phyloP scores from a whole-genome alignment of 92 coral and sea anemone genomes.

The Porites cylindrica region DNA sequence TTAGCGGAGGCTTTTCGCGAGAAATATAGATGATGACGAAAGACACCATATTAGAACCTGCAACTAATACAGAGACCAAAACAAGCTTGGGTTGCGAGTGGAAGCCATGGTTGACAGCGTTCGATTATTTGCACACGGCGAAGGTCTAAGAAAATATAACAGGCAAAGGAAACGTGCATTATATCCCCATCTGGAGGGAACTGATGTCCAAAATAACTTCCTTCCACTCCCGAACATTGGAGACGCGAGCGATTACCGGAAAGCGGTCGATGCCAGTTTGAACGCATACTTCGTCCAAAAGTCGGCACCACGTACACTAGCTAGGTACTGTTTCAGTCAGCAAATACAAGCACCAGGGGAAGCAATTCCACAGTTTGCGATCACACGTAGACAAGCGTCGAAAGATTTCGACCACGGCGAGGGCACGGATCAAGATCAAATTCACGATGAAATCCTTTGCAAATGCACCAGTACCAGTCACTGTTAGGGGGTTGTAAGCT shows the following conservation, averaged over 20 bases:
- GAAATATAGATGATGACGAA: not conserved
- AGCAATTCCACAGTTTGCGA: constrained; percentile 51
- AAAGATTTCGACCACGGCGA: constrained; percentile 48
- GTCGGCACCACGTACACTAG: constrained; percentile 10
- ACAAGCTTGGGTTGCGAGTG: not conserved
- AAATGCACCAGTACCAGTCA: constrained; percentile 51
- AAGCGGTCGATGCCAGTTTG: constrained; percentile 2
- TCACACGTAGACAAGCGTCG: constrained; percentile 39
- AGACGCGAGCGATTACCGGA: constrained; percentile 34
- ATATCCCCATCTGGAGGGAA: constrained; percentile 44
- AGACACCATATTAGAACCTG: constrained; percentile 3
- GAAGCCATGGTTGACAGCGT: not conserved
- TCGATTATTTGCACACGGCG: constrained; percentile 6
- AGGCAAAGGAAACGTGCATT: constrained; percentile 47
- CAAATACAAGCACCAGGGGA: constrained; percentile 51
- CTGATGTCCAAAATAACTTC: constrained; percentile 51
- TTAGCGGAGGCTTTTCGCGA: not conserved
- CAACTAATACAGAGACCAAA: not conserved
- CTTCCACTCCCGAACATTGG: constrained; percentile 38
- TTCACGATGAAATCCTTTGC: constrained; percentile 57
- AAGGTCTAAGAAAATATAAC: constrained; percentile 8
- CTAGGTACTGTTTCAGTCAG: constrained; percentile 50
- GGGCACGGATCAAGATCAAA: constrained; percentile 42
- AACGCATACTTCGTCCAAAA: constrained; percentile 21
- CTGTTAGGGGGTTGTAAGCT: constrained; percentile 26